These are phyloP conservation scores for Panzeria rudis DNA, from an alignment of 2,888 invertebrate species.

Conservation along the genomic window DNA sequence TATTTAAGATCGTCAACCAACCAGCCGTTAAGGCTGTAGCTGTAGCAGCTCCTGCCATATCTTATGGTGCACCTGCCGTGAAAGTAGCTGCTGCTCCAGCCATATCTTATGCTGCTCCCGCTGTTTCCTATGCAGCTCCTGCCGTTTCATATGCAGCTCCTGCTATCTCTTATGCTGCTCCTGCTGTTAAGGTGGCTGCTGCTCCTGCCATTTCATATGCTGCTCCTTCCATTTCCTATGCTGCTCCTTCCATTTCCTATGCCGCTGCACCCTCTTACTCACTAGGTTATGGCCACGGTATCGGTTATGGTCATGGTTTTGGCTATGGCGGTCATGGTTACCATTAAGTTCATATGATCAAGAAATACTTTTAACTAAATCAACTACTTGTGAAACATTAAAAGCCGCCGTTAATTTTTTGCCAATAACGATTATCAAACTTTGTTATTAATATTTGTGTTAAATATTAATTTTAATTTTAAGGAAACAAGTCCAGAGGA, in stretches of 20 bases:
- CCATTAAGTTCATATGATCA: conserved; percentile 35
- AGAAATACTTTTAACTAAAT: conserved; percentile 14
- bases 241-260: conserved; percentile 66
- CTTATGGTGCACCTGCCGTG: conserved; percentile 67
- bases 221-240: conserved; percentile 77
- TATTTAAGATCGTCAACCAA: conserved; percentile 60
- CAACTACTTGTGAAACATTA: conserved; percentile 60
- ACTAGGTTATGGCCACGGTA: conserved; percentile 71
- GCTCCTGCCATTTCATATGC: conserved; percentile 77
- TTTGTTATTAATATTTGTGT: conserved; percentile 64
- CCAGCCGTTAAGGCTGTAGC: conserved; percentile 71
- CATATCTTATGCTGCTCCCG: conserved; percentile 76
- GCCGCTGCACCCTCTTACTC: conserved; percentile 72
- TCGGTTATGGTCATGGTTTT: conserved; percentile 71
- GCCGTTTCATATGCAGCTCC: conserved; percentile 72
- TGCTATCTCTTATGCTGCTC: conserved; percentile 64
- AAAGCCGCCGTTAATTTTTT: conserved; percentile 66
- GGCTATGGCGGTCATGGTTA: conserved; percentile 74
- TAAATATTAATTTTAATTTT: conserved; percentile 58
- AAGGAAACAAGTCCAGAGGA: conserved; percentile 30
- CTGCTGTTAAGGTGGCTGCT: conserved; percentile 70
- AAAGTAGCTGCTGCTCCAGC: conserved; percentile 74
- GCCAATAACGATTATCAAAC: conserved; percentile 66
- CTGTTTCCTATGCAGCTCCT: conserved; percentile 76
- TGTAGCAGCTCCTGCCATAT: conserved; percentile 65